Base-by-base conservation (phyloP, 1,140 invertebrate species). In the Anastatus disparis region DNA sequence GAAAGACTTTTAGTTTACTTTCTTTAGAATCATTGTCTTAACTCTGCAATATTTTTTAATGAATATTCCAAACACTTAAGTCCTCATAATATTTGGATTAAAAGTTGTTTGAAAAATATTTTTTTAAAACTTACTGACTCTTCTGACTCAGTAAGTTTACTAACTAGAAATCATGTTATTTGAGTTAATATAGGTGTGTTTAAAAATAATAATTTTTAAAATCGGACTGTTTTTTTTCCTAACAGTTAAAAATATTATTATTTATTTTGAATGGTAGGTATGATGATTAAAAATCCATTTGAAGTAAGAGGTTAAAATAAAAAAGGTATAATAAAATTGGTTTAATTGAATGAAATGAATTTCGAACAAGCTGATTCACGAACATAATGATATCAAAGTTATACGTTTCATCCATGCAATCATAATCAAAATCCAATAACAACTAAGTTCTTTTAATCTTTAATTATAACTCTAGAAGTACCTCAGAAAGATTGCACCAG, bases 371-470 rank as follows among this genome's bases (percentile, higher is more conserved):
- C 52, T 42, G 22, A 44, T 67, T 56, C 31, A 58, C 42, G 42
- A 58, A 35, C 31, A 58, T 67, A 67, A 67, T 56, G 26, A 52
- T 22, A 17, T 58, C 13, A 17, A 48, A 69, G n/a, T n/a, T n/a
- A n/a, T 8, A 26, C 24, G 9, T 26, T 15, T 52, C 44, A 9
- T 26, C 55, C 13, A 26, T 68, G 38, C 46, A 59, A 68, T 68
- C 52, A 68, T 27, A 22, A 52, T 67, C 15, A 26, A 67, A 67
- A 38, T 67, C 58, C 64, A 58, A 17, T 46, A 26, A 20, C 52
- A n/a, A n/a, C n/a, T n/a, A 56, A 67, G 52, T 67, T 58, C 53
- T 48, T 62, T 56, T 46, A 56, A 46, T 48, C 64, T 67, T 67
- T 53, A 67, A 67, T 35, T 67, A 66, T 58, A n/a, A 24, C 52